Evolutionary conservation across 2,797 vertebrate species (phyloP).

Genomic region (Poecilia wingei): DNA sequence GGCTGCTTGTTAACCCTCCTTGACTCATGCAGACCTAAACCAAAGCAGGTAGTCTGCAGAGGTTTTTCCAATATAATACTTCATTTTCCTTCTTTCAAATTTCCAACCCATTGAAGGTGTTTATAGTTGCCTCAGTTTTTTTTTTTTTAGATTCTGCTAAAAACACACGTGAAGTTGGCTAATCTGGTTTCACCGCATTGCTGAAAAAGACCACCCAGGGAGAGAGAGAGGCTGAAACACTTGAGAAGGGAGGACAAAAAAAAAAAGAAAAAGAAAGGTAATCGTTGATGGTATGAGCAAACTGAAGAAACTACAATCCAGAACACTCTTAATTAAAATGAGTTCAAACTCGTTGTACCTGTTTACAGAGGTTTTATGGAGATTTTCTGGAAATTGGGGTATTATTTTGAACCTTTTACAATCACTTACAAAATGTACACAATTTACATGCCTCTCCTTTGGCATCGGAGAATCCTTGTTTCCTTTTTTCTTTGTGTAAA

Average conservation of each 20-base stretch:
- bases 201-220: conserved; percentile 67
- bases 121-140: conserved; percentile 9
- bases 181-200: conserved; percentile 30
- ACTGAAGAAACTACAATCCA: conserved; percentile 55
- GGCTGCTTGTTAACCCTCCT: neutral
- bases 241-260: conserved; percentile 32
- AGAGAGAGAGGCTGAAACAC: conserved; percentile 20
- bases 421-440: neutral
- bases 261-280: conserved; percentile 22
- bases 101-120: neutral
- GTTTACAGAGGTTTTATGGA: neutral
- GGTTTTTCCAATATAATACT: neutral
- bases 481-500: neutral
- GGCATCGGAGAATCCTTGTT: neutral
- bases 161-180: conserved; percentile 33
- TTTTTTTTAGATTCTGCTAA: conserved; percentile 34
- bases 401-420: neutral
- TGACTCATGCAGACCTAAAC: neutral
- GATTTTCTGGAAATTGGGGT: neutral
- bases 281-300: conserved; percentile 63
- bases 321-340: neutral
- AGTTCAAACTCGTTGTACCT: neutral
- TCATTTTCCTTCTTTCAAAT: neutral
- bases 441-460: neutral
- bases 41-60: neutral